A percentile compares a stretch with the other conserved stretches of the same genome.
Evolutionary conservation across 1,140 invertebrate genomes (phyloP).

Genomic region (Lamellibrachia luymesi): DNA sequence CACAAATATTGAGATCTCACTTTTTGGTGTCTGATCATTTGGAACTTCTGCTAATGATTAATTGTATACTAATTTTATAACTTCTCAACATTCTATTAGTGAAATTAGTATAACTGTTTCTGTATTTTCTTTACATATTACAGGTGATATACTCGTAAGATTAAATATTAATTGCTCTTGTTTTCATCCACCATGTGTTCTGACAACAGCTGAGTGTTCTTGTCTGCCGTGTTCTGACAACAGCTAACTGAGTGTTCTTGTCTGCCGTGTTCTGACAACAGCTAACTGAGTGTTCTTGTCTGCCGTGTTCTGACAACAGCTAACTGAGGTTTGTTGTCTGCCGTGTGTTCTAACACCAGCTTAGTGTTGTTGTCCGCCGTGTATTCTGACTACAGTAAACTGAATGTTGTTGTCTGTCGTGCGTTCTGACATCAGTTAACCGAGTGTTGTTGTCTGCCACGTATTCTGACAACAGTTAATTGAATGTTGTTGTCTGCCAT

Average conservation of each 20-base stretch:
- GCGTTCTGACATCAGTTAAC: neutral
- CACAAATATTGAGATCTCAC: neutral
- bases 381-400: neutral
- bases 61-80: neutral
- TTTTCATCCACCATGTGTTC: too few relatives aligned
- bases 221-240: neutral
- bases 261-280: neutral
- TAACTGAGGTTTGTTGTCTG: too few relatives aligned
- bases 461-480: neutral
- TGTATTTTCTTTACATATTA: neutral
- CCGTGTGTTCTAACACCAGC: too few relatives aligned
- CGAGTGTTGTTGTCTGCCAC: neutral
- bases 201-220: too few relatives aligned
- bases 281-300: neutral
- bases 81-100: neutral
- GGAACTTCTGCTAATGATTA: too few relatives aligned
- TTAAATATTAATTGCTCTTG: neutral
- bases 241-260: neutral
- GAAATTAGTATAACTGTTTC: neutral
- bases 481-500: too few relatives aligned
- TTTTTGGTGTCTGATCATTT: neutral
- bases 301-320: too few relatives aligned
- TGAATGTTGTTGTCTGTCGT: neutral
- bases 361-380: neutral
- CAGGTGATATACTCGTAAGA: neutral